phyloP scores from a whole-genome alignment of 2,888 invertebrate species.

The Tipula helvola region DNA sequence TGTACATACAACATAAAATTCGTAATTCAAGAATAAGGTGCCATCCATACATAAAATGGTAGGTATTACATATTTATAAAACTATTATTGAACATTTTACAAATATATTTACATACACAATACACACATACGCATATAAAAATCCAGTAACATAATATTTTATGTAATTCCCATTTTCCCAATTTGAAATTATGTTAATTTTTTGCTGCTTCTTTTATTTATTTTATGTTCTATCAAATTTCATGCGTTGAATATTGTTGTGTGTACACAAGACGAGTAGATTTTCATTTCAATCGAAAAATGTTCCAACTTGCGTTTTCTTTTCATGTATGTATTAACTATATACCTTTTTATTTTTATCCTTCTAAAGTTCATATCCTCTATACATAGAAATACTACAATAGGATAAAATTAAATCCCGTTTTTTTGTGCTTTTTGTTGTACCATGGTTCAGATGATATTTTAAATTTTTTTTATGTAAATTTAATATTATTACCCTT shows the following conservation, averaged over 20 bases:
- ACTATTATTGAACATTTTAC: not conserved
- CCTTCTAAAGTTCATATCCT: not conserved
- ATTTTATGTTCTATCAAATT: conserved; percentile 4
- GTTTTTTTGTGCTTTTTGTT: not conserved
- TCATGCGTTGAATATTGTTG: not conserved
- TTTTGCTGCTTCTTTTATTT: not conserved
- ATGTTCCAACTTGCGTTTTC: not conserved
- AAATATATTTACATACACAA: not conserved
- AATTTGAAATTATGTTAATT: not conserved
- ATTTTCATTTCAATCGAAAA: not conserved
- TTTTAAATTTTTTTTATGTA: not conserved
- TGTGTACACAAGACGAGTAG: not conserved
- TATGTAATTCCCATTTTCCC: not conserved
- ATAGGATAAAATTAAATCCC: not conserved
- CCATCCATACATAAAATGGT: not conserved
- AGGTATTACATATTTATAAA: not conserved
- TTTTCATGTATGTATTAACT: not conserved
- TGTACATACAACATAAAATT: not conserved
- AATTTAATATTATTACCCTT: not conserved
- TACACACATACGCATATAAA: not conserved
- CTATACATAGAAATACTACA: not conserved
- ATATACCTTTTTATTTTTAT: not conserved
- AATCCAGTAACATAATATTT: not conserved
- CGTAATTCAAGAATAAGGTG: not conserved
- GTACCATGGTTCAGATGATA: not conserved